Conservation (phyloP, 2,113 vertebrate species). For the Microtus montanus region DNA sequence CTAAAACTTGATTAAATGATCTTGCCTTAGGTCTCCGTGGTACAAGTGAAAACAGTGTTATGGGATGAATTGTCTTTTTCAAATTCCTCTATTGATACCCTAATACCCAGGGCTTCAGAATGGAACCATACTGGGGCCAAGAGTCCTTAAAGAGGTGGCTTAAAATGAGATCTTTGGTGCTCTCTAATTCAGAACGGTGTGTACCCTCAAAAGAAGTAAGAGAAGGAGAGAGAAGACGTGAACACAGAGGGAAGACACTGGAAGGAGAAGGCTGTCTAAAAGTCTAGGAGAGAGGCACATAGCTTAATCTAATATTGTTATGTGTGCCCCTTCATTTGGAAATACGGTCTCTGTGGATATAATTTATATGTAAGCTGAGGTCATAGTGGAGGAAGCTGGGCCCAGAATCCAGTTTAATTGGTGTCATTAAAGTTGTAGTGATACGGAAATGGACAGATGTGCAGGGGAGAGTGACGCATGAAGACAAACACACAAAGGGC, state of each 20-base stretch:
- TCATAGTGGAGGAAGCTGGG: neutral
- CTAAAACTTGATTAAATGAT: neutral
- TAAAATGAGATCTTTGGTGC: neutral
- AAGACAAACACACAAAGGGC: neutral
- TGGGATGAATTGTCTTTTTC: neutral
- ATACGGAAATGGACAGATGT: fast-evolving
- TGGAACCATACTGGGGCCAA: neutral
- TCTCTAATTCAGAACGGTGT: neutral
- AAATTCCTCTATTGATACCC: neutral
- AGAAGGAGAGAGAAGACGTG: neutral
- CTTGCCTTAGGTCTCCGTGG: neutral
- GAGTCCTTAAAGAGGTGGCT: neutral
- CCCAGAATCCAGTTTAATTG: neutral
- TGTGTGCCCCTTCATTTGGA: neutral
- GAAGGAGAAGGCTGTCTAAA: neutral
- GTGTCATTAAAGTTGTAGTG: neutral
- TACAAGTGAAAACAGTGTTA: neutral
- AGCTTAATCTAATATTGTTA: neutral
- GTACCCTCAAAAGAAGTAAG: neutral
- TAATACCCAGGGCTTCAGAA: neutral
- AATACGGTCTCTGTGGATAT: neutral
- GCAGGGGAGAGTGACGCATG: neutral
- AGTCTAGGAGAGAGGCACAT: neutral
- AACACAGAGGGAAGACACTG: neutral
- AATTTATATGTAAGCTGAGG: neutral